Percentiles rank a stretch among this genome's conserved stretches.
Conservation (phyloP, 2,113 vertebrate species). For the Triplophysa dalaica region DNA sequence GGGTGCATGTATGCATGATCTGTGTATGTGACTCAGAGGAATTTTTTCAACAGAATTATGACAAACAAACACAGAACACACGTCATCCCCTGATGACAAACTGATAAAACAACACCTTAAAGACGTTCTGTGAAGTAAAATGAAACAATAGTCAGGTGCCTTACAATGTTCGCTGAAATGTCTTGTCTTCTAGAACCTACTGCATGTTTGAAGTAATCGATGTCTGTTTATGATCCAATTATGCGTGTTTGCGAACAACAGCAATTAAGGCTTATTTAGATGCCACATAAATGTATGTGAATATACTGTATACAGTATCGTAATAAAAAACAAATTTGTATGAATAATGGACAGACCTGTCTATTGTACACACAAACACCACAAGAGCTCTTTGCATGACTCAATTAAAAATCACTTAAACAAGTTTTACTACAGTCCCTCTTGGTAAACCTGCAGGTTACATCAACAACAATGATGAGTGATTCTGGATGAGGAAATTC, state of each 20-base stretch:
- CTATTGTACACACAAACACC: not conserved
- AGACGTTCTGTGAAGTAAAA: not conserved
- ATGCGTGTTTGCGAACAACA: not conserved
- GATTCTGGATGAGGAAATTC: not conserved
- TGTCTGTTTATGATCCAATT: not conserved
- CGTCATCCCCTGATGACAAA: constrained; percentile 1
- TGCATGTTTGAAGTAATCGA: not conserved
- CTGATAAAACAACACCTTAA: constrained; percentile 12
- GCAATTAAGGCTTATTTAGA: too few relatives aligned
- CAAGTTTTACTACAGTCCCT: not conserved
- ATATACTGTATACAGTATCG: not conserved
- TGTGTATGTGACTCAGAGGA: constrained; percentile 1
- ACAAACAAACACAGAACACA: not conserved
- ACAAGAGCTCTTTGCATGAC: not conserved
- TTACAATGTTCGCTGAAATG: not conserved
- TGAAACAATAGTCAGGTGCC: not conserved
- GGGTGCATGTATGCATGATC: not conserved
- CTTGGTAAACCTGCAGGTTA: not conserved
- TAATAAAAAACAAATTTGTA: not conserved
- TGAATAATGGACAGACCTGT: not conserved
- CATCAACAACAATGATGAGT: too few relatives aligned
- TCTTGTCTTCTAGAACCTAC: not conserved
- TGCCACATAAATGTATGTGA: too few relatives aligned
- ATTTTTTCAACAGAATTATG: not conserved
- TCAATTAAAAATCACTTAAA: too few relatives aligned